Percentiles rank a stretch among this genome's conserved stretches.
Conservation (phyloP, 2,113 vertebrate species). For the Brienomyrus longianalis region DNA sequence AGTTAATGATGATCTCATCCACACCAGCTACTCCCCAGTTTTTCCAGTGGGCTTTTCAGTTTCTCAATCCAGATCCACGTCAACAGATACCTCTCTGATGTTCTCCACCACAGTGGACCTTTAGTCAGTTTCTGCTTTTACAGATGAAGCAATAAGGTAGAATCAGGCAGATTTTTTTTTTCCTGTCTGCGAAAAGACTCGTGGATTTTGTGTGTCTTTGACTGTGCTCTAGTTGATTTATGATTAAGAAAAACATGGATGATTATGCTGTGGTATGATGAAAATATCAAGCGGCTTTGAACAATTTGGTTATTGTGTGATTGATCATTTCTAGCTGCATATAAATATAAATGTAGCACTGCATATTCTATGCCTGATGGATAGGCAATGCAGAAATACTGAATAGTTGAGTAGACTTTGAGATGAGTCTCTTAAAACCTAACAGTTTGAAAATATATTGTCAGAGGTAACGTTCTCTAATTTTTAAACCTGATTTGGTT, state of each 20-base stretch:
- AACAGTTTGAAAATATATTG: not conserved
- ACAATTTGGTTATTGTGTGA: not conserved
- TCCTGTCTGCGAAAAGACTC: not conserved
- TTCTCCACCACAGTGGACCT: not conserved
- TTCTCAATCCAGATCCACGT: not conserved
- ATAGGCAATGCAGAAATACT: not conserved
- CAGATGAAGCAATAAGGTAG: conserved; percentile 12
- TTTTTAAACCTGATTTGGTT: not conserved
- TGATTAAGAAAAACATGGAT: not conserved
- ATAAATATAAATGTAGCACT: not conserved
- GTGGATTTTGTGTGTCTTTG: not conserved
- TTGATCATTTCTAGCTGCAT: not conserved
- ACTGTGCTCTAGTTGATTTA: not conserved
- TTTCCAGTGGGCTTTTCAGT: not conserved
- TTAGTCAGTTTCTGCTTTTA: not conserved
- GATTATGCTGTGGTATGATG: not conserved
- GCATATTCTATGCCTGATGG: not conserved
- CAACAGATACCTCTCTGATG: conserved; percentile 8
- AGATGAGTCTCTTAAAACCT: not conserved
- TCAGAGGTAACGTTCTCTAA: not conserved
- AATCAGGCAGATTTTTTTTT: not conserved
- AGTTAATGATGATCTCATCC: not conserved
- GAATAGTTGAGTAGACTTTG: not conserved
- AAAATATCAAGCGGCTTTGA: not conserved
- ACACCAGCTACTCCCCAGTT: not conserved